Evolutionary conservation across 2,797 vertebrate species (phyloP), one percentile per base, ranked within the genome.

Genomic region (Lerista edwardsae): DNA sequence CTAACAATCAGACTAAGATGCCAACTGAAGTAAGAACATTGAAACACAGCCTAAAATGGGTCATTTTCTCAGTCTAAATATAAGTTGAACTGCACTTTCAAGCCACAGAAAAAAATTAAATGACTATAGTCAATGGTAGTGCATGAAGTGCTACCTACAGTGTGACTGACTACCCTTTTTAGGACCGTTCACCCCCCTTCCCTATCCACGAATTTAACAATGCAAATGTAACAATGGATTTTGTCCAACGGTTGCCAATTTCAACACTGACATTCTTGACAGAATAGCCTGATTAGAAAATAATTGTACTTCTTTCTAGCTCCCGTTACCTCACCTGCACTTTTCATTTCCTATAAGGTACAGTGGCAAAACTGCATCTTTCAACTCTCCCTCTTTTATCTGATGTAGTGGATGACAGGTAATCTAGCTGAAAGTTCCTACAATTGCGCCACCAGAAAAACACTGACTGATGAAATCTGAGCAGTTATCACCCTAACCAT

Each of bases 401-500:
- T 98, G 98, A 98, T 98, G 97, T 96, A 97, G 97, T 97, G 96
- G 97, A 97, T 98, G 98, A 98, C 97, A 98, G 97, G 97, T 98
- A 98, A 99, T 99, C 98, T 98, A 97, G 97, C 97, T 98, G 97
- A 98, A 99, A 98, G 98, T 98, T 98, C 97, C 96, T 97, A 98
- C 97, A 98, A 98, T 98, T 98, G 97, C 97, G 97, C 97, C 96
- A 96, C 96, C 95, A 97, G 96, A 97, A 96, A 97, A 97, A 96
- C 96, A 96, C 93, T 92, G 95, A 96, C 97, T 99, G 98, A 99
- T 98, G 98, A 99, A 99, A 99, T 99, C 98, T 98, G 97, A 98
- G 98, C 97, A 98, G 98, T 99, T 98, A 99, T 99, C 98, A 98
- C 97, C 97, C 97, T 98, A 98, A 99, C 98, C 98, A 99, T 99